These are phyloP conservation scores for Callorhinus ursinus DNA, from an alignment of 2,113 vertebrate species.

Conservation along the genomic window DNA sequence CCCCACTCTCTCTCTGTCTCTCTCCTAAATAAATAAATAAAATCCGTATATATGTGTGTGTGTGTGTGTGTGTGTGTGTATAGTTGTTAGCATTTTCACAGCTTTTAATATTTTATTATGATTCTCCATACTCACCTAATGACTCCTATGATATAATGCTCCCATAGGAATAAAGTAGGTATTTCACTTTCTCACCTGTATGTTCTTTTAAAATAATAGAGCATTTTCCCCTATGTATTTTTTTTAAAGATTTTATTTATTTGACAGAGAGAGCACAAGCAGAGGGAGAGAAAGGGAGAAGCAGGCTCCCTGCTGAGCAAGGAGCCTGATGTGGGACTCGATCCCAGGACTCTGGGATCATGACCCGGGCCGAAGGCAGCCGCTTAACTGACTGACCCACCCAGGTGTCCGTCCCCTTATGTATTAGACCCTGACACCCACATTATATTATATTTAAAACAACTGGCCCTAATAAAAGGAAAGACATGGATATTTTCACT, in stretches of 20 bases:
- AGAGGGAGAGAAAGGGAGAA: no score
- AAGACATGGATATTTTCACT: neutral
- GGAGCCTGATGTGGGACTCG: no score
- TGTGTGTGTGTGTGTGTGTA: no score
- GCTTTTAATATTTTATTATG: neutral
- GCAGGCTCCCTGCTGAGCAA: no score
- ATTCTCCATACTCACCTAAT: neutral
- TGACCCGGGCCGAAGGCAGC: no score
- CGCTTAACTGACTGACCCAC: no score
- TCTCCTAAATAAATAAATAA: neutral
- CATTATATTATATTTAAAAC: neutral
- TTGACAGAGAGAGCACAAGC: no score
- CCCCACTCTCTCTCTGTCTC: neutral
- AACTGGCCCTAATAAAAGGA: neutral
- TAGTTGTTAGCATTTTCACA: neutral
- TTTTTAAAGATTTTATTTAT: no score
- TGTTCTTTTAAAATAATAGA: neutral
- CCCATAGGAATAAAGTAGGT: neutral
- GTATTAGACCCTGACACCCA: neutral
- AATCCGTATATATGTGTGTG: neutral
- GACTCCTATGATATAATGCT: neutral
- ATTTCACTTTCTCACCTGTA: neutral
- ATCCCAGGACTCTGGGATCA: no score
- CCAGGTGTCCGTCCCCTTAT: neutral
- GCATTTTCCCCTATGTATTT: neutral